Conservation (phyloP, 2,797 vertebrate species). For the Macropus fuliginosus region DNA sequence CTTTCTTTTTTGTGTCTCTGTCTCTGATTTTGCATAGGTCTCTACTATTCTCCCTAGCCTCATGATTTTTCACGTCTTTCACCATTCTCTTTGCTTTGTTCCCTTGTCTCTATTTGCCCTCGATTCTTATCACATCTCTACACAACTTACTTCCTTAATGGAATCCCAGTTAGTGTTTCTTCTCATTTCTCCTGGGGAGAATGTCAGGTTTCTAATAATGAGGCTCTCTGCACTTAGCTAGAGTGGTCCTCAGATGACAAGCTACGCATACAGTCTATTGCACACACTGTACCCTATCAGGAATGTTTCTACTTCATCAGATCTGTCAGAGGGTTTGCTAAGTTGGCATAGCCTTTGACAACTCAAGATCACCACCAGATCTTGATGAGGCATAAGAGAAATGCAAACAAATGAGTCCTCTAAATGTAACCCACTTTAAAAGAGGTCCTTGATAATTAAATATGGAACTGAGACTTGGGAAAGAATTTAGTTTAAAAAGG, state of each 20-base stretch:
- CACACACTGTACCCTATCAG: not conserved
- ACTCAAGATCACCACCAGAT: not conserved
- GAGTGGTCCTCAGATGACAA: not conserved
- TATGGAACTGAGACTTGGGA: not conserved
- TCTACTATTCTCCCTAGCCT: not conserved
- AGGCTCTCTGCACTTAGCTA: not conserved
- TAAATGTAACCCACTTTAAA: conserved; percentile 2
- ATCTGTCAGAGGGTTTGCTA: not conserved
- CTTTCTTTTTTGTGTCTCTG: not conserved
- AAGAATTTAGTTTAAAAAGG: not conserved
- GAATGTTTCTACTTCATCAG: not conserved
- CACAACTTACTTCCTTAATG: not conserved
- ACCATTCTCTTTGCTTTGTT: not conserved
- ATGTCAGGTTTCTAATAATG: not conserved
- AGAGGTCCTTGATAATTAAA: not conserved
- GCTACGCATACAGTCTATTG: not conserved
- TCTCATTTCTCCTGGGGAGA: not conserved
- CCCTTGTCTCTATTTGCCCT: not conserved
- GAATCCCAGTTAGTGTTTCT: not conserved
- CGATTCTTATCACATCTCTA: not conserved
- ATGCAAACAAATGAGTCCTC: not conserved
- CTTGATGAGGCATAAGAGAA: not conserved
- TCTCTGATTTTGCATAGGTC: not conserved
- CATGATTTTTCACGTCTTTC: not conserved
- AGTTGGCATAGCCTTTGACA: not conserved